These are phyloP conservation scores for Pan troglodytes DNA, from an alignment of 2,113 vertebrate genomes.

Conservation along the genomic window NHGRI_mPanTro3-v2.1_pri NC_072404.2:105864501-105865000, in stretches of 20 bases:
- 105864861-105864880: background rate
- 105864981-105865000: background rate
- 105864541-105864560: background rate
- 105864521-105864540: constrained; percentile 35
- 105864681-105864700: background rate
- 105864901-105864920: background rate
- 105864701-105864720: background rate
- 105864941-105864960: background rate
- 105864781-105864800: background rate
- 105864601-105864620: background rate
- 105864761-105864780: background rate
- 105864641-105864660: constrained; percentile 12
- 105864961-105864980: background rate
- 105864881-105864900: background rate
- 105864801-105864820: background rate
- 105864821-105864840: background rate
- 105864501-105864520: background rate
- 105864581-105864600: background rate
- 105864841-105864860: background rate
- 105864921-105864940: background rate
- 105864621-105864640: background rate
- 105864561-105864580: constrained; percentile 7
- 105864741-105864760: background rate
- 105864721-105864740: background rate
- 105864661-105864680: background rate